Conservation (phyloP, 2,888 invertebrate genomes). For the Pheosia gnoma region DNA sequence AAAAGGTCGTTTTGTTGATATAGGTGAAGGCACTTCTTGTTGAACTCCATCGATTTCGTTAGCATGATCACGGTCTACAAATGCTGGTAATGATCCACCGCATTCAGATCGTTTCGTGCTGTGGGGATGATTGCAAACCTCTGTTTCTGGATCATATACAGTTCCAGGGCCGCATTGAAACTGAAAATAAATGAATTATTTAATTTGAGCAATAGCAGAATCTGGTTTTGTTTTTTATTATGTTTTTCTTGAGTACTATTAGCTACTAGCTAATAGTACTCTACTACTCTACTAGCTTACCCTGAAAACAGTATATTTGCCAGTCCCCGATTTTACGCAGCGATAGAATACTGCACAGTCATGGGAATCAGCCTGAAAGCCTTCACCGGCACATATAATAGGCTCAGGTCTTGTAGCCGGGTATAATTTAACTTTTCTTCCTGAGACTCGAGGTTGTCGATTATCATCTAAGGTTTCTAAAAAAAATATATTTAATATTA, state of each 20-base stretch:
- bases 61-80: constrained; percentile 47
- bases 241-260: constrained; percentile 1
- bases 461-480: constrained; percentile 43
- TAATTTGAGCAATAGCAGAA: not conserved
- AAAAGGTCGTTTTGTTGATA: constrained; percentile 49
- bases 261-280: no score
- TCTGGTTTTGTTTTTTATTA: not conserved
- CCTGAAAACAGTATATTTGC: constrained; percentile 82
- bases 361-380: constrained; percentile 88
- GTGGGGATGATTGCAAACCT: constrained; percentile 88
- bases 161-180: constrained; percentile 91
- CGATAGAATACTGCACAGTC: constrained; percentile 90
- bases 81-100: constrained; percentile 55
- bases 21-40: constrained; percentile 65
- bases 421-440: constrained; percentile 70
- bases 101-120: constrained; percentile 88
- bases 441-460: constrained; percentile 50
- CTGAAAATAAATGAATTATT: constrained; percentile 53
- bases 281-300: no score
- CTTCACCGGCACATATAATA: constrained; percentile 86
- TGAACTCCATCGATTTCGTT: constrained; percentile 74
- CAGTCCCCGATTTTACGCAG: constrained; percentile 86
- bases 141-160: constrained; percentile 87
- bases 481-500: constrained; percentile 14
- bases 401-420: constrained; percentile 64